Percentiles rank a stretch among this genome's conserved stretches.
phyloP scores from a whole-genome alignment of 2,113 vertebrate genomes.

The Charina bottae region DNA sequence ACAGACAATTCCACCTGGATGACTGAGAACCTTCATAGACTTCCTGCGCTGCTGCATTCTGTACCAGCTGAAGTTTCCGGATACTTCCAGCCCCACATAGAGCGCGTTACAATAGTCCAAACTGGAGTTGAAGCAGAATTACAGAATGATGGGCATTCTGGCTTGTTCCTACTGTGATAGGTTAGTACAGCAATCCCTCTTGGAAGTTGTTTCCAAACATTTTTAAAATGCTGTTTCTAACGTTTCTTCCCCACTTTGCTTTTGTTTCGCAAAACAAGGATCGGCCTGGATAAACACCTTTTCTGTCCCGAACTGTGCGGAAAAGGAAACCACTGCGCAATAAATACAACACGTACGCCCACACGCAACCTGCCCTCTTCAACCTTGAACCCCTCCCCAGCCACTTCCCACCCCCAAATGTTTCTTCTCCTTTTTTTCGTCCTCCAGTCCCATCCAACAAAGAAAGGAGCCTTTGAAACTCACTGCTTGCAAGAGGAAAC shows the following conservation, averaged over 20 bases:
- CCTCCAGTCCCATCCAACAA: not conserved
- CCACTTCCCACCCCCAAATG: not conserved
- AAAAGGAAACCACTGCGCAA: not conserved
- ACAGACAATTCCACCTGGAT: no score
- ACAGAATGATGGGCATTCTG: not conserved
- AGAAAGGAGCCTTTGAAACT: not conserved
- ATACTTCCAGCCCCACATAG: no score
- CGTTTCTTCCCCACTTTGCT: not conserved
- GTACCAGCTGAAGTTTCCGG: no score
- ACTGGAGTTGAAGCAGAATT: not conserved
- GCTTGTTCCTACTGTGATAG: not conserved
- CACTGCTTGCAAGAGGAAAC: not conserved
- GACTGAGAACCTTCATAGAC: no score
- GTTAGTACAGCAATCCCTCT: not conserved
- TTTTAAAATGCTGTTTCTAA: not conserved
- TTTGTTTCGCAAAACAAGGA: not conserved
- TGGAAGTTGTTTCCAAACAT: not conserved
- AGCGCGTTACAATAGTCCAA: no score
- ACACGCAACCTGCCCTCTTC: not conserved
- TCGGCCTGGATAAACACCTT: not conserved
- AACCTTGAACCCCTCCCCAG: no score
- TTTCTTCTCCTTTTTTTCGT: no score
- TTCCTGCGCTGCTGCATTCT: no score
- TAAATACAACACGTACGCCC: not conserved
- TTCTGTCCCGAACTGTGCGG: not conserved